A percentile compares a stretch with the other conserved stretches of the same genome.
phyloP scores from a whole-genome alignment of 1,140 invertebrate genomes.

The Drosophila azteca region DNA sequence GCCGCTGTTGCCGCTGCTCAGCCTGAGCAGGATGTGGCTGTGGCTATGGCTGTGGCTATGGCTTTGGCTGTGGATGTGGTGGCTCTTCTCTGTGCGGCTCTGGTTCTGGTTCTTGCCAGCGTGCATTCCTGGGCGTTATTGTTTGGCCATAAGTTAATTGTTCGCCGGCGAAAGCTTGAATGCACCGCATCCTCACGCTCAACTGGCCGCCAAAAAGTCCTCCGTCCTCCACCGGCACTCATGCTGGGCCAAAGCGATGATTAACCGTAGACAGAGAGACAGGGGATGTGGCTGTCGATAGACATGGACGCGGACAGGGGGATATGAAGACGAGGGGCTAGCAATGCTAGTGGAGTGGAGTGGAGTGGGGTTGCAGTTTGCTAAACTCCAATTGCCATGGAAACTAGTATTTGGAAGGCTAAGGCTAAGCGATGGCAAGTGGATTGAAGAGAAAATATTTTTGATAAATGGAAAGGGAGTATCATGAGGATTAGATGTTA shows the following conservation, averaged over 20 bases:
- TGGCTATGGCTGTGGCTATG: constrained; percentile 41
- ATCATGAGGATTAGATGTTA: constrained; percentile 15
- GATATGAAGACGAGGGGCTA: constrained; percentile 9
- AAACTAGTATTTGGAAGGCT: constrained; percentile 7
- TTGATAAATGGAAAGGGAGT: constrained; percentile 11
- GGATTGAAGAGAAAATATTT: constrained; percentile 48
- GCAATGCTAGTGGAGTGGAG: not conserved
- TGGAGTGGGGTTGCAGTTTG: constrained; percentile 6
- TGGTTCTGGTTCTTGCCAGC: constrained; percentile 68
- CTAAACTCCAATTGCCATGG: constrained; percentile 41
- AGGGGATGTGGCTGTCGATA: constrained; percentile 17
- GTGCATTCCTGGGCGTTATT: constrained; percentile 79
- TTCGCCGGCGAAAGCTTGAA: constrained; percentile 74
- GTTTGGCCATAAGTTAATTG: constrained; percentile 82
- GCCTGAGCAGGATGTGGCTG: constrained; percentile 32
- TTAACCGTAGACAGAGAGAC: constrained; percentile 65
- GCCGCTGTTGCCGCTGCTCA: constrained; percentile 53
- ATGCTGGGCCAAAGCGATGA: constrained; percentile 65
- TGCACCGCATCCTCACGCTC: constrained; percentile 71
- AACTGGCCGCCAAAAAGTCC: constrained; percentile 45
- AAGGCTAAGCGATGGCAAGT: constrained; percentile 36
- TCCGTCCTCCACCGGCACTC: constrained; percentile 9
- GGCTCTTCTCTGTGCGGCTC: constrained; percentile 35
- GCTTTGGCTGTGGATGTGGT: constrained; percentile 35
- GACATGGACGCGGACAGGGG: constrained; percentile 39